Conservation (phyloP, 64 coral and sea anemone genomes). For the Platygyra sinensis region DNA sequence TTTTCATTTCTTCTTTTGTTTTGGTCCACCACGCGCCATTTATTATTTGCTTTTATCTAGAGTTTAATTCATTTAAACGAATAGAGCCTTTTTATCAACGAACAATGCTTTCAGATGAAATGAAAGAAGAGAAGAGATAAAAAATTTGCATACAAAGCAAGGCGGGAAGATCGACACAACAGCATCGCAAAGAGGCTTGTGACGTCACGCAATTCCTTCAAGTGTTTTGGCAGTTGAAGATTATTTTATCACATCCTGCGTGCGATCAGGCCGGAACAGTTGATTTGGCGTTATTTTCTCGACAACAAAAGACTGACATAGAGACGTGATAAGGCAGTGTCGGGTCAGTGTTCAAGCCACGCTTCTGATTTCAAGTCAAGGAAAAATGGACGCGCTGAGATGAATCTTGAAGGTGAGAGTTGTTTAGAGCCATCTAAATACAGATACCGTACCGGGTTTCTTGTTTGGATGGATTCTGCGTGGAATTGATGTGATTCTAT, state of each 20-base stretch:
- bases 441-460: background rate
- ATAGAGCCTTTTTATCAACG: background rate
- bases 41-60: background rate
- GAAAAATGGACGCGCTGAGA: background rate
- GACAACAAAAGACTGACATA: conserved; percentile 9
- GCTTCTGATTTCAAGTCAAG: background rate
- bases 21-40: background rate
- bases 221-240: conserved; percentile 26
- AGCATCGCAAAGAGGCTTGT: conserved; percentile 10
- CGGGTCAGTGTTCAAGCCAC: conserved; percentile 20
- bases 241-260: background rate
- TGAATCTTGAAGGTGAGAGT: background rate
- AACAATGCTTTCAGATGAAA: background rate
- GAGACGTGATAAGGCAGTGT: background rate
- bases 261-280: background rate
- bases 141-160: conserved; percentile 23
- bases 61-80: background rate
- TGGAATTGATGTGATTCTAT: background rate
- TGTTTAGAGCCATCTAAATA: background rate
- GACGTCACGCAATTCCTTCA: conserved; percentile 19
- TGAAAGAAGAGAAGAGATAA: background rate
- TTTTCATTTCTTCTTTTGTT: background rate
- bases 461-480: background rate
- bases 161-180: background rate
- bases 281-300: conserved; percentile 25